Conservation (phyloP, 2,888 invertebrate species). For the Atethmia centrago region DNA sequence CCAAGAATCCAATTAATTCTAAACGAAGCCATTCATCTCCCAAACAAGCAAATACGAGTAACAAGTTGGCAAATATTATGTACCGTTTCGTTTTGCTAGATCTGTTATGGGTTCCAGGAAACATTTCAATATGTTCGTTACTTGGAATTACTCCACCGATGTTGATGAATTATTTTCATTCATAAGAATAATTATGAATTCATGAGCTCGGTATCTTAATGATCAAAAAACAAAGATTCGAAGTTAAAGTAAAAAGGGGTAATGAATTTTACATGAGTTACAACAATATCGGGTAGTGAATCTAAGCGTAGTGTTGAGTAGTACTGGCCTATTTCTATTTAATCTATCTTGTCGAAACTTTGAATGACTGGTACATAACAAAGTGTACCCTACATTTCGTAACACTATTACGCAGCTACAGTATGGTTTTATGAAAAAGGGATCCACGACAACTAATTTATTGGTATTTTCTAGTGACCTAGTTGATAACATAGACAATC, state of each 20-base stretch:
- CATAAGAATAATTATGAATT: background rate
- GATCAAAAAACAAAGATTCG: background rate
- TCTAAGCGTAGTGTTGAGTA: background rate
- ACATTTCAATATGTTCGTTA: background rate
- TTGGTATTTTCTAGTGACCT: background rate
- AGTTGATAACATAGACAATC: background rate
- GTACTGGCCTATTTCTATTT: background rate
- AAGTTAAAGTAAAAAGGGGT: background rate
- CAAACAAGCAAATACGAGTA: background rate
- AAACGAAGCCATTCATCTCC: background rate
- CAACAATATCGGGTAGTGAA: background rate
- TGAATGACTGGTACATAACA: background rate
- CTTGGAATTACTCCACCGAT: background rate
- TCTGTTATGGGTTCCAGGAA: background rate
- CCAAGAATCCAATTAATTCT: background rate
- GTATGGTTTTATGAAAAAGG: background rate
- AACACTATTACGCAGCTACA: background rate
- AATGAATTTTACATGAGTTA: background rate
- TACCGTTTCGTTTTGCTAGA: background rate
- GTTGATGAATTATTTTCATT: background rate
- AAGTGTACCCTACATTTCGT: background rate
- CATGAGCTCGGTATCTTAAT: no score
- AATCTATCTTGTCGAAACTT: no score
- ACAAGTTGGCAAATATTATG: background rate
- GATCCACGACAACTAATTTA: background rate